Evolutionary conservation across 2,113 vertebrate genomes (phyloP).

Genomic region (Vireo altiloquus): DNA sequence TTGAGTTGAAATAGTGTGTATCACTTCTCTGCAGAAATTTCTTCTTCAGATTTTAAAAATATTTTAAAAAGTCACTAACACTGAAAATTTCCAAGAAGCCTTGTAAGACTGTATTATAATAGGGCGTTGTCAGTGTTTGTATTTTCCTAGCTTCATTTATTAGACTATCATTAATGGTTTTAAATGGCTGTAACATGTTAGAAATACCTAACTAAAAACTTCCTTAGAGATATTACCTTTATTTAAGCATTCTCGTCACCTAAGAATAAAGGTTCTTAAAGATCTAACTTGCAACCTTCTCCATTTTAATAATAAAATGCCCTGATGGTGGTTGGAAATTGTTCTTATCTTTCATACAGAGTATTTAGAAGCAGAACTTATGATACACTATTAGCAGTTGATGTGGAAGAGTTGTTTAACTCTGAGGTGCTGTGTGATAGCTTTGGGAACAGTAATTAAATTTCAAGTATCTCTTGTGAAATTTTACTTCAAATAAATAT

Average conservation of each 20-base stretch:
- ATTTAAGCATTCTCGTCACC: not conserved
- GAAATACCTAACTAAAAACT: not conserved
- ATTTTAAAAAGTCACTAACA: not conserved
- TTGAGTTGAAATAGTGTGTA: slow-evolving; percentile 5
- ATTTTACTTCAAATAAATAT: not conserved
- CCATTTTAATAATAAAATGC: not conserved
- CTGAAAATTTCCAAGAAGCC: not conserved
- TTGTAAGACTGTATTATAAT: not conserved
- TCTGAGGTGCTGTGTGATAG: not conserved
- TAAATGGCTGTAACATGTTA: not conserved
- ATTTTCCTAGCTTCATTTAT: not conserved
- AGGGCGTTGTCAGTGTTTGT: not conserved
- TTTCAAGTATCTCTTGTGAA: not conserved
- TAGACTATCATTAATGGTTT: not conserved
- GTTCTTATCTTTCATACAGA: not conserved
- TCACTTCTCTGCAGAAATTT: not conserved
- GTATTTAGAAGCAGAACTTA: not conserved
- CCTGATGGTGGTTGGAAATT: not conserved
- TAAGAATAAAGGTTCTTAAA: not conserved
- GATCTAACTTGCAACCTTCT: not conserved
- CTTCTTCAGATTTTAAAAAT: not conserved
- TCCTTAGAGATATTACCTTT: not conserved
- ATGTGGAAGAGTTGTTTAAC: not conserved
- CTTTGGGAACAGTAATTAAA: not conserved
- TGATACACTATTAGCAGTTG: not conserved